Base-by-base conservation (phyloP, 2,888 invertebrate genomes). In the Eurytoma californica region DNA sequence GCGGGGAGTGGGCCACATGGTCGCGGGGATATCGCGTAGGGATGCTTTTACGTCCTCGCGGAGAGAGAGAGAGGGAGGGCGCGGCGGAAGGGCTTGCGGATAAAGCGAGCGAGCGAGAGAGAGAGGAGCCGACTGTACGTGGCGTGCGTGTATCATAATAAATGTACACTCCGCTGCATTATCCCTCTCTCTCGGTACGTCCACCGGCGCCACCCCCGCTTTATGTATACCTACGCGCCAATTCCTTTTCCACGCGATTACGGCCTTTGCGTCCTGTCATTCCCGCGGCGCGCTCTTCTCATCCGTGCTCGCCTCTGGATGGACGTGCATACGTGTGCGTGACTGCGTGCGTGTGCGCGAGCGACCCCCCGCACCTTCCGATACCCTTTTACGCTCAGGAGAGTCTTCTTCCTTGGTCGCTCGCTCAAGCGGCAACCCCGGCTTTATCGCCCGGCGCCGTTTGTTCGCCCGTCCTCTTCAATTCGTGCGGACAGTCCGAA, bases 141-240 rank as follows among this genome's bases (percentile, higher is more conserved):
- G 73, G 67, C 69, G 66, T 72, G 77, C 80, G 77, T 72, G 80
- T 78, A 79, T 76, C 76, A 79, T 81, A 79, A 79, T 81, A 72
- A 73, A 81, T 79, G 76, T 70, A 73, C 78, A 55, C 81, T 55
- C 47, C 49, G 76, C 63, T 68, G 60, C 76, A 75, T 77, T 77
- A 76, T 78, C 80, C 55, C 70, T 58, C 66, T 55, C 67, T 58
- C 61, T 51, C 58, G 63, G 12, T n/a, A 28, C 58, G n/a, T 30
- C 16, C 49, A 60, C 61, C 30, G 2, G 39, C 69, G 13, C 30
- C 18, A 63, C 12, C 51, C 39, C 39, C 18, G 30, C 39, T 66
- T 53, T 77, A 72, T 79, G 57, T 53, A 57, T 51, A 69, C 69
- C 79, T 70, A 58, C 69, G 69, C 74, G 69, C 67, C 65, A 67